Evolutionary conservation across 2,888 invertebrate genomes (phyloP), one percentile per base, ranked within the genome.

Genomic region (Muscina levida): DNA sequence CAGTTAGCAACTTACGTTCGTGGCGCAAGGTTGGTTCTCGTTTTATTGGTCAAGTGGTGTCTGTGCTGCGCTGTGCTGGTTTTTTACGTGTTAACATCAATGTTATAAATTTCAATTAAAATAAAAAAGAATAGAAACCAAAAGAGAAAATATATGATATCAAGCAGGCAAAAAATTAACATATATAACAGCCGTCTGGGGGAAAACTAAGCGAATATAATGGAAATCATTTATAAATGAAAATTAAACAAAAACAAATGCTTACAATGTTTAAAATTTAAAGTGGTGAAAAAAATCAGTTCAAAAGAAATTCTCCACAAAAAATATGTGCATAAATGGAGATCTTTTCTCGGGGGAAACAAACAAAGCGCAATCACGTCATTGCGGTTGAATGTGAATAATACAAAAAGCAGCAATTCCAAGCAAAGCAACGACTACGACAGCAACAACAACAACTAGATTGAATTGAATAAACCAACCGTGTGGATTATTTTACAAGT

Each of bases 11-110:
- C 19, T 42, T 62, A 62, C 62, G 62, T 42, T 62, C 62, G 62
- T 62, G 62, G 62, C 62, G 62, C 62, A 62, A 62, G 62, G 62
- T 62, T 62, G 62, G 62, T 62, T 72, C 62, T 72, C 71, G 48
- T 26, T 81, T 77, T n/a, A n/a, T 77, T 71, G 71, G 67, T 72
- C 31, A 62, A 56, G 77, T 74, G 62, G 46, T 19, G 67, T 72
- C 72, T 71, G 74, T 62, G 1, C 31, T 42, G 37, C 17, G 3
- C 8, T 17, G 3, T 31, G 1, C n/a, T n/a, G n/a, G n/a, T 31
- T 62, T 75, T 56, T 62, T 73, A 76, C 59, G 53, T 68, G 53
- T 26, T 31, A 44, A 57, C 5, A 24, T 51, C 10, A n/a, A n/a
- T n/a, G n/a, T n/a, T n/a, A n/a, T 48, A 39, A 77, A 51, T 13